phyloP scores from a whole-genome alignment of 2,888 invertebrate species.

The Galerucella calmariensis region DNA sequence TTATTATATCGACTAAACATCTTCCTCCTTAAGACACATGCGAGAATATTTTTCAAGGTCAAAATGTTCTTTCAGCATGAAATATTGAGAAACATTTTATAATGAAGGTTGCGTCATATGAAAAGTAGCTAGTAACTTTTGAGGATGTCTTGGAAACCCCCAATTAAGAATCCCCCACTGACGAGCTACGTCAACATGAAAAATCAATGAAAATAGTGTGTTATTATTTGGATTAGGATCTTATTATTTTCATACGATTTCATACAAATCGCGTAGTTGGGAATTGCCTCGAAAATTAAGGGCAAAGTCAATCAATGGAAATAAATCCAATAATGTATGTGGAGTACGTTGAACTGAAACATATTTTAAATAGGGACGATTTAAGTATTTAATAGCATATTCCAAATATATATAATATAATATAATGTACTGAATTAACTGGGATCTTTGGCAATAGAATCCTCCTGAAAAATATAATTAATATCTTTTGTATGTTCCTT shows the following conservation, averaged over 20 bases:
- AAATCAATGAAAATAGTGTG: slow-evolving; percentile 2
- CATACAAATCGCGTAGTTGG: slow-evolving; percentile 9
- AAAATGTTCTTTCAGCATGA: neutral
- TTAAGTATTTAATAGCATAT: too few relatives aligned
- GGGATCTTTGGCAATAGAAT: too few relatives aligned
- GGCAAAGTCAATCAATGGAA: too few relatives aligned
- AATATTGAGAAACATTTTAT: neutral
- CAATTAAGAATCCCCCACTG: neutral
- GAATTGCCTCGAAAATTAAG: neutral
- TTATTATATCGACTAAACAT: slow-evolving; percentile 1
- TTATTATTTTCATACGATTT: slow-evolving; percentile 15
- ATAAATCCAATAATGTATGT: too few relatives aligned
- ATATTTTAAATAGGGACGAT: too few relatives aligned
- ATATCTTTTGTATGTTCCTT: too few relatives aligned
- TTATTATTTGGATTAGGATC: slow-evolving; percentile 1
- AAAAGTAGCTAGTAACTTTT: neutral
- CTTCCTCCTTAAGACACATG: neutral
- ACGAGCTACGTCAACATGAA: neutral
- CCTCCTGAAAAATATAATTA: too few relatives aligned
- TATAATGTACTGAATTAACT: too few relatives aligned
- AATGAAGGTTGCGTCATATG: neutral
- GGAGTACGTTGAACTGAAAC: too few relatives aligned
- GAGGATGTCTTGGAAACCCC: slow-evolving; percentile 2
- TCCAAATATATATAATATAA: too few relatives aligned
- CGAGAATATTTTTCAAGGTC: neutral